phyloP scores from a whole-genome alignment of 2,797 vertebrate species.

The Antrozous pallidus region DNA sequence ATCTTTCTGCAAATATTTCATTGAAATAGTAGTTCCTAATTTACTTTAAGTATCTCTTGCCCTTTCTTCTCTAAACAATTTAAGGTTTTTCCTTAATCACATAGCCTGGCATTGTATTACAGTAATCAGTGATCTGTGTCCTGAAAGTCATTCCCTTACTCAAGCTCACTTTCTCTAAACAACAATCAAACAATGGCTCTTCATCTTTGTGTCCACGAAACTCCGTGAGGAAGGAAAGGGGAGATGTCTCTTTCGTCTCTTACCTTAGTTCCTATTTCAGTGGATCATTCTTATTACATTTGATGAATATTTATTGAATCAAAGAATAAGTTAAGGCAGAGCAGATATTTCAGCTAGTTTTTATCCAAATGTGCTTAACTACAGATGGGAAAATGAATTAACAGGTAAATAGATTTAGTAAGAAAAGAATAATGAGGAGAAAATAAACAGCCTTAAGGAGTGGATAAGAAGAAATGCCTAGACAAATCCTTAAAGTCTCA shows the following conservation, averaged over 20 bases:
- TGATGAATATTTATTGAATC: neutral
- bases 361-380: neutral
- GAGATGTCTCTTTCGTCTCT: neutral
- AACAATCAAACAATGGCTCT: neutral
- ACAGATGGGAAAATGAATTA: neutral
- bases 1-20: neutral
- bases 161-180: neutral
- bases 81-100: neutral
- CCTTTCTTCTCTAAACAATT: neutral
- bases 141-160: neutral
- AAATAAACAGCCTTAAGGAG: neutral
- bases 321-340: neutral
- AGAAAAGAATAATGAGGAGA: neutral
- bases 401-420: neutral
- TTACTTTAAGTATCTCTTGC: neutral
- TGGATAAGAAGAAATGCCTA: neutral
- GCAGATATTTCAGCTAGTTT: neutral
- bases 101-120: neutral
- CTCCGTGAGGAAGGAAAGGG: neutral
- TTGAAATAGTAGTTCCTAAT: neutral
- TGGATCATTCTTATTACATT: neutral
- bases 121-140: neutral
- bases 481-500: neutral
- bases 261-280: neutral
- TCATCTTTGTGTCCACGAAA: neutral